Percentiles rank a stretch among this genome's conserved stretches.
Conservation (phyloP, 2,797 vertebrate species). For the Otolemur crassicaudatus region DNA sequence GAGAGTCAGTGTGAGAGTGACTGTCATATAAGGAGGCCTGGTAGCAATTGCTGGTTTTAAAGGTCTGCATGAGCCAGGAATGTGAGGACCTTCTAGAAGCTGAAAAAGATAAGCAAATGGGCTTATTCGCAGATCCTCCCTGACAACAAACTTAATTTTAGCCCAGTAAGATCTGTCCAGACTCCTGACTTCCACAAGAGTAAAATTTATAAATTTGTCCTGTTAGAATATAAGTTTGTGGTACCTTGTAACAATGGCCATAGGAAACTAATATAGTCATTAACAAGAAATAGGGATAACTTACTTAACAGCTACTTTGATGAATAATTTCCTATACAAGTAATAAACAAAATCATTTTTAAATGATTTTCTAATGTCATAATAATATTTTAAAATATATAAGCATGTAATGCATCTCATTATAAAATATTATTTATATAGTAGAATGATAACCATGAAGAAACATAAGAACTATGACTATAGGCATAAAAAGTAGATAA, state of each 20-base stretch:
- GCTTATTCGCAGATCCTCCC: neutral
- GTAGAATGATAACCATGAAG: neutral
- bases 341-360: neutral
- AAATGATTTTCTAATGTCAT: neutral
- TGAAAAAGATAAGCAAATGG: neutral
- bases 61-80: neutral
- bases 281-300: neutral
- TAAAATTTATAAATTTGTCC: neutral
- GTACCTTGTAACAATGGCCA: neutral
- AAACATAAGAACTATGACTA: neutral
- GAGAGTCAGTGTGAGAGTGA: neutral
- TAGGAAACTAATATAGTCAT: neutral
- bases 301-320: neutral
- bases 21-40: neutral
- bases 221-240: neutral
- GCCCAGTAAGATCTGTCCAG: neutral
- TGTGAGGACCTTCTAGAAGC: neutral
- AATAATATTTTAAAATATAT: neutral
- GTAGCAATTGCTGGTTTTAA: neutral
- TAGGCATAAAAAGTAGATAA: neutral
- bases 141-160: neutral
- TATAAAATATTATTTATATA: neutral
- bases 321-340: neutral
- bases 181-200: neutral
- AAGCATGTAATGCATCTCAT: neutral